phyloP scores from a whole-genome alignment of 2,888 invertebrate genomes.

The Cosmopolites sordidus region DNA sequence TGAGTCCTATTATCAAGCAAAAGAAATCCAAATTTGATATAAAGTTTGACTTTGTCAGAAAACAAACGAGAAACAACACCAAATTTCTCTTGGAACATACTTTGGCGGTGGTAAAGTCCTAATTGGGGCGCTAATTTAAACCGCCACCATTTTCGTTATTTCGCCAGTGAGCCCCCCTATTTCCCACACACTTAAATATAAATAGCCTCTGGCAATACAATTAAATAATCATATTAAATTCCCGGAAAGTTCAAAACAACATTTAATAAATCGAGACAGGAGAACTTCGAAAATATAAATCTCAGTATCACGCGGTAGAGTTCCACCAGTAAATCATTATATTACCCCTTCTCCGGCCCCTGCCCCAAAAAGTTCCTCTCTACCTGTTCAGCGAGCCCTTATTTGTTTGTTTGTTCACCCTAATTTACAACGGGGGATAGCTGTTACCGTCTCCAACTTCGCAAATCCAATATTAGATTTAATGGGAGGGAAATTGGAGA shows the following conservation, averaged over 20 bases:
- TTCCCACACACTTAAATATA: neutral
- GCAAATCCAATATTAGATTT: neutral
- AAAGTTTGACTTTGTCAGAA: no score
- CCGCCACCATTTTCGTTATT: neutral
- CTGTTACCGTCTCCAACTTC: neutral
- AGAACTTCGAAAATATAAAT: constrained; percentile 22
- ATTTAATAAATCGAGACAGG: constrained; percentile 1
- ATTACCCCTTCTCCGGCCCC: constrained; percentile 18
- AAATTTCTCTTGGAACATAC: no score
- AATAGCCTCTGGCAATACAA: constrained; percentile 1
- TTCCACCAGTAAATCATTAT: constrained; percentile 25
- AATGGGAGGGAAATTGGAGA: neutral
- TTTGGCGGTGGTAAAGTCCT: neutral
- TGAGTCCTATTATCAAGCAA: no score
- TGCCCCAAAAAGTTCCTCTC: constrained; percentile 14
- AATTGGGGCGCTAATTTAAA: neutral
- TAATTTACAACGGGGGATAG: constrained; percentile 13
- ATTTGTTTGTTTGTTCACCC: constrained; percentile 25
- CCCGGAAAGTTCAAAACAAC: neutral
- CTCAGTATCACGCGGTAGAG: constrained; percentile 22
- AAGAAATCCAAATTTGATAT: no score
- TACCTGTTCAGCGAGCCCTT: constrained; percentile 15
- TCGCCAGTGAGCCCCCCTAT: neutral
- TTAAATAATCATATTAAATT: neutral
- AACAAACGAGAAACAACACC: no score